phyloP scores from a whole-genome alignment of 1,140 invertebrate genomes.

The Eupeodes corollae region DNA sequence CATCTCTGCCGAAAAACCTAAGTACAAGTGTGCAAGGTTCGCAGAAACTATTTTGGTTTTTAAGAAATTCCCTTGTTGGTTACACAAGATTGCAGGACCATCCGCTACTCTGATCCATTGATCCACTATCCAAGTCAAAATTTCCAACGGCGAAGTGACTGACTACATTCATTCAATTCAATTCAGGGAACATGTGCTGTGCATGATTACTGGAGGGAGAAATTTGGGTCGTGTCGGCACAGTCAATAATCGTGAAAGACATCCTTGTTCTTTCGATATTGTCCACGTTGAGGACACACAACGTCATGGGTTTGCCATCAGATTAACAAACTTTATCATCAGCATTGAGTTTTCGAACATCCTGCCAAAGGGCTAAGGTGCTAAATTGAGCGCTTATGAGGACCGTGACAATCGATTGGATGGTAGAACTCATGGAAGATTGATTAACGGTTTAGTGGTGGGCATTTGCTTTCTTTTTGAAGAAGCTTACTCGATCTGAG shows the following conservation, averaged over 20 bases:
- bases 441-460: no score
- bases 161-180: conserved; percentile 99
- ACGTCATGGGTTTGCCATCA: conserved; percentile 94
- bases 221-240: conserved; percentile 99
- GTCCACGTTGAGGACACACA: conserved; percentile 95
- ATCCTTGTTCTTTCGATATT: conserved; percentile 99
- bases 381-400: conserved; percentile 94
- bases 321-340: conserved; percentile 96
- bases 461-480: no score
- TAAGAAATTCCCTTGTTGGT: conserved; percentile 93
- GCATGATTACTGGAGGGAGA: conserved; percentile 98
- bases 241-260: conserved; percentile 91
- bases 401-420: conserved; percentile 95
- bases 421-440: conserved; percentile 49
- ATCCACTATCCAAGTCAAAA: conserved; percentile 92
- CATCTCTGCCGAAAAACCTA: conserved; percentile 93
- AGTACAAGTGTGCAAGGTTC: conserved; percentile 99
- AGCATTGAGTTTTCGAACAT: conserved; percentile 95
- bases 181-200: conserved; percentile 68
- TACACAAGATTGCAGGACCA: conserved; percentile 95
- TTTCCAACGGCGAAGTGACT: conserved; percentile 87
- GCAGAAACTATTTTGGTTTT: conserved; percentile 73
- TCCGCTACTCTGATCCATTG: conserved; percentile 95
- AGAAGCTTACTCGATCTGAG: no score
- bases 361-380: conserved; percentile 90